A percentile compares a stretch with the other conserved stretches of the same genome.
phyloP scores from a whole-genome alignment of 2,888 invertebrate genomes.

The Drosophila parthenogenetica region DNA sequence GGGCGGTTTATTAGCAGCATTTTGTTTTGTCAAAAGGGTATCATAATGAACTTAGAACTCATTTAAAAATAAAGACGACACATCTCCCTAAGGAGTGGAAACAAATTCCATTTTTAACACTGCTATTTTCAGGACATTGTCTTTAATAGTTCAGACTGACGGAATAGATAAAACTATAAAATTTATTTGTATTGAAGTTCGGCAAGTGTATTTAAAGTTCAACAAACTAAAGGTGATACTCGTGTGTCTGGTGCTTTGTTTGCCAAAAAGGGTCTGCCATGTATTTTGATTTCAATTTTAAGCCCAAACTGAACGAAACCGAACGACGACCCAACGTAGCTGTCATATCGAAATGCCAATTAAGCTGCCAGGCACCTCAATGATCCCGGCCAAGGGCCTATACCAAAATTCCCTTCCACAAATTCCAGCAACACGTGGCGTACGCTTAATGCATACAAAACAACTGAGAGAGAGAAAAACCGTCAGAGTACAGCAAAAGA shows the following conservation, averaged over 20 bases:
- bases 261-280: constrained; percentile 22
- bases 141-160: too few relatives aligned
- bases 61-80: neutral
- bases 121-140: too few relatives aligned
- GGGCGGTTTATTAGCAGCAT: constrained; percentile 29
- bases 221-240: neutral
- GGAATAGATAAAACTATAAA: neutral
- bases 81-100: neutral
- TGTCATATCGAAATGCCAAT: constrained; percentile 77
- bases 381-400: constrained; percentile 41
- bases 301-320: constrained; percentile 7
- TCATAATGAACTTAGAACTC: neutral
- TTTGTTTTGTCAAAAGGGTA: constrained; percentile 1
- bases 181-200: neutral
- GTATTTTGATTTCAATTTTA: constrained; percentile 64
- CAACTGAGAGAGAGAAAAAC: neutral
- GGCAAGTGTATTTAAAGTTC: constrained; percentile 29
- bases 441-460: constrained; percentile 60
- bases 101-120: too few relatives aligned
- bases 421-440: constrained; percentile 41
- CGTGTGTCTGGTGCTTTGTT: constrained; percentile 2
- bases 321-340: constrained; percentile 34
- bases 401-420: neutral
- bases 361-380: constrained; percentile 64
- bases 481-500: too few relatives aligned